Base-by-base conservation (phyloP, 2,113 vertebrate species). In the Phalacrocorax carbo region DNA sequence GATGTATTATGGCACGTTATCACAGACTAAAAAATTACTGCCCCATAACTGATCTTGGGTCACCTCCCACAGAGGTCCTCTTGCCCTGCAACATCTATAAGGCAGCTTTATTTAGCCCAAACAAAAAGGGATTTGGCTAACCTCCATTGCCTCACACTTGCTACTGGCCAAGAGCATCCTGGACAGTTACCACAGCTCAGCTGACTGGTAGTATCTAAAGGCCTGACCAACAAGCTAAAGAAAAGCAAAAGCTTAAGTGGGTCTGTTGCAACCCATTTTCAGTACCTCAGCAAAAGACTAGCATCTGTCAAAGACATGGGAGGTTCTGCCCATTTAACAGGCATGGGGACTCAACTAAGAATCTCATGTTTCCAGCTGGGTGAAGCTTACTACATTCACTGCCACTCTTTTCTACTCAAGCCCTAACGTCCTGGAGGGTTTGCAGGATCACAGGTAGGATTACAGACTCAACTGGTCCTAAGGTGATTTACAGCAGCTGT, bases 21-120 rank as follows among this genome's bases (percentile, higher is more conserved):
- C 70, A 27, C 5, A 19, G 20, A 52, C 27, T 14, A 54, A 85
- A 42, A 51, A 51, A 55, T 46, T 25, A 20, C 40, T 70, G 88
- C 5, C 34, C 36, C 58, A 79, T 52, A 51, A n/a, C 10, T 44
- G 40, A n/a, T 23, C n/a, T 73, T 0, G 0, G 36, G 36, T 48
- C n/a, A n/a, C 13, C 46, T 73, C 55, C 62, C 79, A 29, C 1
- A 69, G 48, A 83, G 54, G 40, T 34, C 15, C 14, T 61, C 64
- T 27, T 82, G 64, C 23, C 49, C 71, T 77, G 68, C 49, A 69
- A 23, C n/a, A 49, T 3, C n/a, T 0, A 20, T 6, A 79, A 38
- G n/a, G 16, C 78, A 85, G 52, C 49, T 92, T 70, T 76, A 34
- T 58, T 68, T 40, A 73, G 64, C 27, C 40, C 49, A 22, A 10